Percentiles rank a stretch among this genome's conserved stretches.
Evolutionary conservation across 2,113 vertebrate genomes (phyloP).

Genomic region (Theristicus caerulescens): DNA sequence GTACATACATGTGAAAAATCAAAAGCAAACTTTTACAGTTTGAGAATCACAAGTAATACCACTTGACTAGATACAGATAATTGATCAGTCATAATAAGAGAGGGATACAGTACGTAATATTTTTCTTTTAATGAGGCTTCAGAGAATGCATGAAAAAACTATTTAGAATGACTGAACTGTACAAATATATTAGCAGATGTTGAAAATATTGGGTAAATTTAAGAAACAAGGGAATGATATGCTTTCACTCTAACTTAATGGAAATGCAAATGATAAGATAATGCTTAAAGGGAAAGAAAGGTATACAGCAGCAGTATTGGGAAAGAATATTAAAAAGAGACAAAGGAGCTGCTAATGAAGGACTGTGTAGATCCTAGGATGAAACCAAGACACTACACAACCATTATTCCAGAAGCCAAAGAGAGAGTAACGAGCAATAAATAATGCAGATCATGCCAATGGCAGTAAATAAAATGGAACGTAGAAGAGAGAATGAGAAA

Average conservation of each 20-base stretch:
- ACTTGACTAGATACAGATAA: slow-evolving; percentile 11
- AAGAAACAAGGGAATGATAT: slow-evolving; percentile 16
- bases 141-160: not conserved
- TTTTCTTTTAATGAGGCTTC: slow-evolving; percentile 34
- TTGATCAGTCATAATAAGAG: slow-evolving; percentile 10
- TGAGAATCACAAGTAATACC: not conserved
- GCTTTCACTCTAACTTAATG: slow-evolving; percentile 42
- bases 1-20: not conserved
- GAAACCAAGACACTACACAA: not conserved
- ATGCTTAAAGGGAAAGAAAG: slow-evolving; percentile 17
- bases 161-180: slow-evolving; percentile 20
- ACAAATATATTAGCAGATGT: slow-evolving; percentile 24
- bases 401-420: slow-evolving; percentile 19
- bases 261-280: slow-evolving; percentile 25
- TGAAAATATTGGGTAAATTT: slow-evolving; percentile 33
- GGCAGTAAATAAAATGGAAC: slow-evolving; percentile 25
- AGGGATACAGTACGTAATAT: not conserved
- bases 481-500: not conserved
- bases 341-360: slow-evolving; percentile 37
- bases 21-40: not conserved
- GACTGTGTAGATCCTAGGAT: not conserved
- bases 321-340: slow-evolving; percentile 12
- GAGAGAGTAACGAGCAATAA: slow-evolving; percentile 25
- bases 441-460: slow-evolving; percentile 18
- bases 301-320: not conserved